Percentiles rank a stretch among this genome's conserved stretches.
phyloP scores from a whole-genome alignment of 2,113 vertebrate species.

The Podarcis raffonei region DNA sequence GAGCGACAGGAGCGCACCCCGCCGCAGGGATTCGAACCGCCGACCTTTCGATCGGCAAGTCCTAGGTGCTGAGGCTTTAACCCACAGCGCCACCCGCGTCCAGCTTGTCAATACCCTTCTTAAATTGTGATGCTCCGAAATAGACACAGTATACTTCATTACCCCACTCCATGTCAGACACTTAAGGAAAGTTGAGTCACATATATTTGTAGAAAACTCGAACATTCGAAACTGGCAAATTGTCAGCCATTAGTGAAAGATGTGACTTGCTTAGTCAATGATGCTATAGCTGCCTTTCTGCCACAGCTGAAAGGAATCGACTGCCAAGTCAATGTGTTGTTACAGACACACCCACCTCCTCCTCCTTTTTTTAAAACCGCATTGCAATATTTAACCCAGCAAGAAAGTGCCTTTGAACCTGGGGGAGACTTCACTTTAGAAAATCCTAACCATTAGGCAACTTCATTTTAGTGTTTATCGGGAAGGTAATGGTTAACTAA shows the following conservation, averaged over 20 bases:
- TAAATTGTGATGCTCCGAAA: too few relatives aligned
- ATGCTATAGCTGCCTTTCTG: not conserved
- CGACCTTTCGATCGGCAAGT: too few relatives aligned
- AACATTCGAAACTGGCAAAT: not conserved
- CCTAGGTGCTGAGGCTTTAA: too few relatives aligned
- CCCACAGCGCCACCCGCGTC: too few relatives aligned
- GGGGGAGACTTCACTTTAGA: not conserved
- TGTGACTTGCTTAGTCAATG: not conserved
- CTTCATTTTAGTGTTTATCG: not conserved
- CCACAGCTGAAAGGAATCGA: not conserved
- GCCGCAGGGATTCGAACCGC: too few relatives aligned
- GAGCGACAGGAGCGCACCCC: too few relatives aligned
- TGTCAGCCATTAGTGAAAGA: not conserved
- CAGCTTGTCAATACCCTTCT: too few relatives aligned
- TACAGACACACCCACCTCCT: not conserved
- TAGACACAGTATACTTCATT: not conserved
- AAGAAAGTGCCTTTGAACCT: not conserved
- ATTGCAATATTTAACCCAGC: not conserved
- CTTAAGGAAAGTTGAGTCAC: not conserved
- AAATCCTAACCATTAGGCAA: not conserved
- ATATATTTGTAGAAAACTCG: not conserved
- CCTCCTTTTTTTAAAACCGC: not conserved
- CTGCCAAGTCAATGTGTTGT: not conserved
- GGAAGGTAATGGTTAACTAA: not conserved
- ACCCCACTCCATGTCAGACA: not conserved